These are phyloP conservation scores for Spisula solida DNA, from an alignment of 2,888 invertebrate species.

Conservation along the genomic window DNA sequence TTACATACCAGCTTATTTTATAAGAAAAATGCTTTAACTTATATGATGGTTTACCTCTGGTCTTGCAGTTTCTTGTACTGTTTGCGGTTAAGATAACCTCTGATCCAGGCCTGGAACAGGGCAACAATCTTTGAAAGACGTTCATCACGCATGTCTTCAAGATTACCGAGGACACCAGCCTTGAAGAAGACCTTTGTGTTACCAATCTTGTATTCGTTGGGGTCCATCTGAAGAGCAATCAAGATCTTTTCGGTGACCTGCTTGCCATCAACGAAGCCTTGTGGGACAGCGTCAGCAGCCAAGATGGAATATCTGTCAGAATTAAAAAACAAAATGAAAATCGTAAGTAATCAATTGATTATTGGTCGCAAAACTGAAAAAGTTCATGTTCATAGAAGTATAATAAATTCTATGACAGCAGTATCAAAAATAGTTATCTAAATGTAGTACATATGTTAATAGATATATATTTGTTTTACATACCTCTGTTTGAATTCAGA, in stretches of 20 bases:
- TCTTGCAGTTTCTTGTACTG: conserved; percentile 99
- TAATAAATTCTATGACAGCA: no score
- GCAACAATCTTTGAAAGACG: conserved; percentile 98
- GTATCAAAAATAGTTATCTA: background rate
- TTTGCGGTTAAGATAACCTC: conserved; percentile 92
- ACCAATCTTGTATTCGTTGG: conserved; percentile 98
- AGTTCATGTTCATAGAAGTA: no score
- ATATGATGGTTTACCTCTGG: conserved; percentile 91
- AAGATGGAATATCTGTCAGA: conserved; percentile 95
- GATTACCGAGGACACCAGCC: conserved; percentile 99
- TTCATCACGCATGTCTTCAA: conserved; percentile 99
- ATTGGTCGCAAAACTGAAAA: background rate
- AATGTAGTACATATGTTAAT: background rate
- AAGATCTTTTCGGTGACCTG: conserved; percentile 91
- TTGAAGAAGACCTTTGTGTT: conserved; percentile 99
- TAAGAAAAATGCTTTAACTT: no score
- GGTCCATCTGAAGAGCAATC: conserved; percentile 92
- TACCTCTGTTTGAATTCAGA: conserved; percentile 99
- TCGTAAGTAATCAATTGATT: background rate
- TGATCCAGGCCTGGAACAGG: conserved; percentile 96
- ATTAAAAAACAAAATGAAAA: background rate
- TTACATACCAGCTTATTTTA: no score
- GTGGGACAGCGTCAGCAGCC: conserved; percentile 94
- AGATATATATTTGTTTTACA: conserved; percentile 86
- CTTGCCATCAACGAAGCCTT: conserved; percentile 88